Percentiles rank a stretch among this genome's conserved stretches.
These are phyloP conservation scores for Antechinus flavipes DNA, from an alignment of 2,113 vertebrate species.

Conservation along the genomic window DNA sequence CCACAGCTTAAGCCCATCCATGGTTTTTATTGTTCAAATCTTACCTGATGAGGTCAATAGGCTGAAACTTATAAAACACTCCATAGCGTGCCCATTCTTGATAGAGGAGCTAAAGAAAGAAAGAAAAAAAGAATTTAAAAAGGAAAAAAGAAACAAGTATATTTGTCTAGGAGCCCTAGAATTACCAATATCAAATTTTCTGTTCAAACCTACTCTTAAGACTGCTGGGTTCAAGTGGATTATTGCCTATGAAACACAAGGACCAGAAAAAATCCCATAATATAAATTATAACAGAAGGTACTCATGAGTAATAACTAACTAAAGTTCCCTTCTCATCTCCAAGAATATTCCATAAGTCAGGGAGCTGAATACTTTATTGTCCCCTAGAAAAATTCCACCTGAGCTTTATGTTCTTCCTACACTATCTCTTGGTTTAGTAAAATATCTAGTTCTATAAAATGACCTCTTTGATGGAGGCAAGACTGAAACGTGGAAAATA, in stretches of 20 bases:
- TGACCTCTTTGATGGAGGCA: background rate
- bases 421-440: background rate
- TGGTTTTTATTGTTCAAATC: background rate
- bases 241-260: background rate
- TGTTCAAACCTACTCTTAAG: background rate
- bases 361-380: background rate
- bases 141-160: background rate
- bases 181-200: background rate
- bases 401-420: background rate
- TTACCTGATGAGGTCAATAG: conserved; percentile 97
- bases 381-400: background rate
- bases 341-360: background rate
- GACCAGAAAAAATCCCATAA: conserved; percentile 31
- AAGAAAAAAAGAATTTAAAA: conserved; percentile 2
- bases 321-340: conserved; percentile 2
- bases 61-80: conserved; percentile 97
- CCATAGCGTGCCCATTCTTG: conserved; percentile 98
- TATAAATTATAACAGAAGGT: background rate
- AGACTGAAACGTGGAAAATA: background rate
- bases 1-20: background rate
- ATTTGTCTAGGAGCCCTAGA: background rate
- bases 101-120: conserved; percentile 90
- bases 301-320: background rate
- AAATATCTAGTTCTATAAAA: background rate
- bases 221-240: background rate